Conservation (phyloP, 2,113 vertebrate species). For the Callocephalon fimbriatum region DNA sequence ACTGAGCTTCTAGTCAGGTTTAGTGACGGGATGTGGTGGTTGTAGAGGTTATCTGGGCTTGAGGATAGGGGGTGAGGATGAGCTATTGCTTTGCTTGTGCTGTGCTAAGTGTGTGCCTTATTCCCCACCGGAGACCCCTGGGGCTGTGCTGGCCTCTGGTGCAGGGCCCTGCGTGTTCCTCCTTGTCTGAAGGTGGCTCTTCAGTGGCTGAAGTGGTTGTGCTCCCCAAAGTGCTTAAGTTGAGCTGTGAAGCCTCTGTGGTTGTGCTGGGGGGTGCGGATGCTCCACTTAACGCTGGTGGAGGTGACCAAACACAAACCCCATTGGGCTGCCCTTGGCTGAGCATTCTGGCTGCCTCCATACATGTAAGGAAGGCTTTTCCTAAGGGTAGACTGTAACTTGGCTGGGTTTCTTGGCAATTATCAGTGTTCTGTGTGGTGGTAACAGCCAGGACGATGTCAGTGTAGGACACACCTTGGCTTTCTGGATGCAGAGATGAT, state of each 20-base stretch:
- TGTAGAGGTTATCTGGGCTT: background rate
- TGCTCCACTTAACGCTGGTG: background rate
- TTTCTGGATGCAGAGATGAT: background rate
- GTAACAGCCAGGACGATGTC: background rate
- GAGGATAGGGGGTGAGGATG: background rate
- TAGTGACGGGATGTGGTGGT: background rate
- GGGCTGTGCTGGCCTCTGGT: background rate
- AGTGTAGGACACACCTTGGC: accelerated
- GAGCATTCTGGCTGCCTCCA: accelerated
- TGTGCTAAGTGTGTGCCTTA: background rate
- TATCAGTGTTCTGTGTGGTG: background rate
- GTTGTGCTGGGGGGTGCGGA: accelerated
- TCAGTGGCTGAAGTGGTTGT: background rate
- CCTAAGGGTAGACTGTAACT: background rate
- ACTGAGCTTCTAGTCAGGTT: background rate
- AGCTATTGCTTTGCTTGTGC: accelerated
- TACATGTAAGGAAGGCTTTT: background rate
- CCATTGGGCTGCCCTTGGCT: background rate
- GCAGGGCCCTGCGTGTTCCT: accelerated
- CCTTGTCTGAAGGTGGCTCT: background rate
- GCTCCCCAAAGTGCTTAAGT: background rate
- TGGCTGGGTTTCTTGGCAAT: background rate
- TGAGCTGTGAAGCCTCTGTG: background rate
- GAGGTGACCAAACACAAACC: background rate
- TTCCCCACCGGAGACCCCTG: background rate